A percentile compares a stretch with the other conserved stretches of the same genome.
These are phyloP conservation scores for Heterodera schachtii DNA, from an alignment of 1,140 invertebrate genomes.

Conservation along the genomic window DNA sequence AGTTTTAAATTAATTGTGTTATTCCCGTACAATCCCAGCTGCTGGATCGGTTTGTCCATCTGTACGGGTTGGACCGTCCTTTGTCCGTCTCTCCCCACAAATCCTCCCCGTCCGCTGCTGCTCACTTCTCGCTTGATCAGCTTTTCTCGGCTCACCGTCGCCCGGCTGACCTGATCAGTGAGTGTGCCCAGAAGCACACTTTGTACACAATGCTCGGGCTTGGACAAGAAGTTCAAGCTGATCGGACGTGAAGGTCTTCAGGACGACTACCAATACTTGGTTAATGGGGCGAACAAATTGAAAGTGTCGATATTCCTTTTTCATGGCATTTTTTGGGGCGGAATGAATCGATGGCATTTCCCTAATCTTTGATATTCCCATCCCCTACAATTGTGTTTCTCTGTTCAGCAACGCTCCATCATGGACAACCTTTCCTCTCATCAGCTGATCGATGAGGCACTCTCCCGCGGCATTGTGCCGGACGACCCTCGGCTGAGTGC, in stretches of 20 bases:
- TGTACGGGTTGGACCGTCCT: slow-evolving; percentile 33
- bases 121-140: slow-evolving; percentile 17
- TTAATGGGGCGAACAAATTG: not conserved
- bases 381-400: not conserved
- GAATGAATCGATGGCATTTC: not conserved
- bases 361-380: not conserved
- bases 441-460: slow-evolving; percentile 10
- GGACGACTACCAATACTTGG: slow-evolving; percentile 43
- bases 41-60: slow-evolving; percentile 39
- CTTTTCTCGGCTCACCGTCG: slow-evolving; percentile 39
- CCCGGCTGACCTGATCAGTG: slow-evolving; percentile 58
- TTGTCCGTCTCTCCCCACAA: slow-evolving; percentile 8
- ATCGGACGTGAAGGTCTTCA: slow-evolving; percentile 33
- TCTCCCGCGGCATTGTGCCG: not conserved
- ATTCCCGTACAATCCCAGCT: slow-evolving; percentile 3
- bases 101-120: not conserved
- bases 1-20: not conserved
- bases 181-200: slow-evolving; percentile 53
- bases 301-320: not conserved
- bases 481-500: not conserved
- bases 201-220: slow-evolving; percentile 61
- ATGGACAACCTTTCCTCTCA: slow-evolving; percentile 12
- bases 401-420: slow-evolving; percentile 16
- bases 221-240: slow-evolving; percentile 61
- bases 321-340: slow-evolving; percentile 1